Conservation (phyloP, 2,113 vertebrate species). For the Syrmaticus mikado region DNA sequence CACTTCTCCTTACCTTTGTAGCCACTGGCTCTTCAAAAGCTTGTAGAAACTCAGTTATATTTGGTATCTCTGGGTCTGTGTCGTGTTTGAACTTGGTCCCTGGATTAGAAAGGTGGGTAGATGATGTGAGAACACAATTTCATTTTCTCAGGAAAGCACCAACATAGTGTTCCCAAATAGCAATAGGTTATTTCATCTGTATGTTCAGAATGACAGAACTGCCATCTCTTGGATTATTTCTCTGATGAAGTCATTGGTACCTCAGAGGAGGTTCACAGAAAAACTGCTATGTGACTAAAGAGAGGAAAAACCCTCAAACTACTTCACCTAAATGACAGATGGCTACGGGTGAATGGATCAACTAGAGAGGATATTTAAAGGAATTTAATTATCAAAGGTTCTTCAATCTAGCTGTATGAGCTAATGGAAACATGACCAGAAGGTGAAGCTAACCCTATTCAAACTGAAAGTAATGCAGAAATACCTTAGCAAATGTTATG, state of each 20-base stretch:
- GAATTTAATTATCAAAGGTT: background rate
- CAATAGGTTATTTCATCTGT: background rate
- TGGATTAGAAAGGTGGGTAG: background rate
- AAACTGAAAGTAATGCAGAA: background rate
- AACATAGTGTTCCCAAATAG: background rate
- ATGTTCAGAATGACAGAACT: background rate
- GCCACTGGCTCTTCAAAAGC: background rate
- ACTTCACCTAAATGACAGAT: background rate
- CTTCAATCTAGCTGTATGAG: background rate
- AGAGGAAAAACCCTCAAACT: background rate
- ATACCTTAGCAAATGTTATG: background rate
- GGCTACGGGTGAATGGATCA: accelerated
- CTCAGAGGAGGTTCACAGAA: background rate
- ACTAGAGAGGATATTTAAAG: background rate
- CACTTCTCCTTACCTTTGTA: background rate
- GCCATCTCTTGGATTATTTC: background rate
- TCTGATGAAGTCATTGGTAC: background rate
- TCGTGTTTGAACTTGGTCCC: background rate
- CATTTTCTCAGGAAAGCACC: background rate
- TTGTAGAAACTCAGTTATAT: background rate
- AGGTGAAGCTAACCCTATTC: background rate
- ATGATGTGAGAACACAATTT: background rate
- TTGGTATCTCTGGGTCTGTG: background rate
- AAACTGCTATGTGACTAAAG: background rate
- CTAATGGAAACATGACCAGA: background rate